These are phyloP conservation scores for Frieseomelitta varia DNA, from an alignment of 1,140 invertebrate species.

Conservation along the genomic window DNA sequence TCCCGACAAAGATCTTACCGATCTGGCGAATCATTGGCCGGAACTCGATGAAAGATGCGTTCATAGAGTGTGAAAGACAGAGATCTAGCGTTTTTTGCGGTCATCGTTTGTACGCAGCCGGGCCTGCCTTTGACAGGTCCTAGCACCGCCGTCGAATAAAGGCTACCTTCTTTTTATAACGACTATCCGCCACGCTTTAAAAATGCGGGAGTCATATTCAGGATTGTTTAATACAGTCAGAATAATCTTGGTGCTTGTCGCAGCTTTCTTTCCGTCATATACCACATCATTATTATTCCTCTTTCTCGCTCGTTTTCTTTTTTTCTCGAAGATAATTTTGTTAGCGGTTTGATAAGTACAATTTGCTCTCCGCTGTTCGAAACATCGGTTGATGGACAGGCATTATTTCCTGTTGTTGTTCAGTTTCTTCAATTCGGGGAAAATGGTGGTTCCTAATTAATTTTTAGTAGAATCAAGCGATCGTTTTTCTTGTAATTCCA, in stretches of 20 bases:
- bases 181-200: neutral
- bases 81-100: slow-evolving; percentile 15
- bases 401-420: no score
- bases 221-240: neutral
- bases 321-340: no score
- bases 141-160: neutral
- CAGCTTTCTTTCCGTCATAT: neutral
- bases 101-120: neutral
- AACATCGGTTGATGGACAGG: no score
- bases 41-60: neutral
- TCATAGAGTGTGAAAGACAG: neutral
- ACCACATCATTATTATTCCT: no score
- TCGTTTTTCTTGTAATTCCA: no score
- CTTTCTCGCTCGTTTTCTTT: no score
- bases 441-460: no score
- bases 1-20: no score
- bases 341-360: no score
- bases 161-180: neutral
- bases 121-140: neutral
- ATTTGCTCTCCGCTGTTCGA: no score
- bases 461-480: no score
- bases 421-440: no score
- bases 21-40: neutral
- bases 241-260: neutral
- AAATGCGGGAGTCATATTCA: neutral